These are phyloP conservation scores for Pogonocherus hispidulus DNA, from an alignment of 2,888 invertebrate genomes.

Conservation along the genomic window DNA sequence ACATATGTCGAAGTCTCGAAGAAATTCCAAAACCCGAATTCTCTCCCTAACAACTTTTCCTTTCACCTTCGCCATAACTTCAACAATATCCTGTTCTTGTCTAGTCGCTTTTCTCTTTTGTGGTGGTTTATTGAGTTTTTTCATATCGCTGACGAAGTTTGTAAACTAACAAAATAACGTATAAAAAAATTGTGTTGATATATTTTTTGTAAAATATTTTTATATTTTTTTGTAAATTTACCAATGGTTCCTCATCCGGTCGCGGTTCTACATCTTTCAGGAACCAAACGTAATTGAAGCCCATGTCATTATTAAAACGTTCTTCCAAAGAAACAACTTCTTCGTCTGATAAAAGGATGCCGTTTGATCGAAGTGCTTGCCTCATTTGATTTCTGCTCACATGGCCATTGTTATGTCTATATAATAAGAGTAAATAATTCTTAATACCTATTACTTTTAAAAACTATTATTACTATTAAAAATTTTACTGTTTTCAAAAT, in stretches of 20 bases:
- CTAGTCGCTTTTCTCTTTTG: constrained; percentile 58
- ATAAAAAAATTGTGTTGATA: neutral
- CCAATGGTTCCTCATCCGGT: constrained; percentile 66
- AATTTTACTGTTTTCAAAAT: too few relatives aligned
- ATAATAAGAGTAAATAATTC: too few relatives aligned
- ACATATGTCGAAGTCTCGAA: constrained; percentile 76
- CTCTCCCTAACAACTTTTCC: constrained; percentile 80
- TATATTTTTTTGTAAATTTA: constrained; percentile 41
- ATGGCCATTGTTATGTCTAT: constrained; percentile 80
- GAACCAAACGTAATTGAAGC: constrained; percentile 81
- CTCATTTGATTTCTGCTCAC: constrained; percentile 79
- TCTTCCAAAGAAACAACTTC: constrained; percentile 79
- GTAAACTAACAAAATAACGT: constrained; percentile 57
- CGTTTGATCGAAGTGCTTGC: constrained; percentile 78
- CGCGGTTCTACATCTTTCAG: constrained; percentile 75
- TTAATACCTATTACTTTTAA: too few relatives aligned
- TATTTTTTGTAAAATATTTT: neutral
- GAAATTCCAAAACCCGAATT: constrained; percentile 76
- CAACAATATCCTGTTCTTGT: constrained; percentile 77
- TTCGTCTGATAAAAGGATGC: constrained; percentile 76
- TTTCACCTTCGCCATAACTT: constrained; percentile 82
- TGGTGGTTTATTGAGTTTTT: constrained; percentile 63
- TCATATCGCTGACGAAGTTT: constrained; percentile 65
- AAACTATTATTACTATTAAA: too few relatives aligned
- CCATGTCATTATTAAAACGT: constrained; percentile 81